Percentiles rank a stretch among this genome's conserved stretches.
phyloP scores from a whole-genome alignment of 2,888 invertebrate genomes.

The Hypselothyrea guttata region DNA sequence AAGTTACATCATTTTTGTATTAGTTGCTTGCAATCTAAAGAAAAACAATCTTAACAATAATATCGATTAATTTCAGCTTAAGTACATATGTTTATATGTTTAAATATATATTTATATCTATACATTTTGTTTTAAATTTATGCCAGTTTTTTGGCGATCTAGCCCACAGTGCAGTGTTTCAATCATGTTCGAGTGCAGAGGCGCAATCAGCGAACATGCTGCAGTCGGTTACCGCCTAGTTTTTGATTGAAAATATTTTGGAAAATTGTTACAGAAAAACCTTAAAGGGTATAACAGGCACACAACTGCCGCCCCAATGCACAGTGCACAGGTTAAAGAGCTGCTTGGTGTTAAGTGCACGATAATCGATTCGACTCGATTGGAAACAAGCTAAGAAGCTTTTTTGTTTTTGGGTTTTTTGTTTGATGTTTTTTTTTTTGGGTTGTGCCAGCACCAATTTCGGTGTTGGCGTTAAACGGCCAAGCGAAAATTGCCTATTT shows the following conservation, averaged over 20 bases:
- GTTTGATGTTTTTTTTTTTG: no score
- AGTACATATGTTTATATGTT: no score
- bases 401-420: no score
- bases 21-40: no score
- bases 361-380: conserved; percentile 73
- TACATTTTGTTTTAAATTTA: no score
- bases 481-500: conserved; percentile 70
- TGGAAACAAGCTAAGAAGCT: conserved; percentile 30
- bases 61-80: no score
- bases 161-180: conserved; percentile 45
- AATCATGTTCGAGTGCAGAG: conserved; percentile 46
- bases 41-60: no score
- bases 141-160: no score
- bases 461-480: conserved; percentile 74
- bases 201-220: conserved; percentile 54
- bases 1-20: no score
- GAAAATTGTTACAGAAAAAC: conserved; percentile 66
- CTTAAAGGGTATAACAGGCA: conserved; percentile 60
- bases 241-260: conserved; percentile 68
- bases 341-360: conserved; percentile 74
- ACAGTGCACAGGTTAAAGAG: conserved; percentile 68
- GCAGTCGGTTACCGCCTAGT: conserved; percentile 57
- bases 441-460: conserved; percentile 41
- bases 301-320: conserved; percentile 18
- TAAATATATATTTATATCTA: no score